Evolutionary conservation across 2,113 vertebrate species (phyloP).

Genomic region (Carassius gibelio): DNA sequence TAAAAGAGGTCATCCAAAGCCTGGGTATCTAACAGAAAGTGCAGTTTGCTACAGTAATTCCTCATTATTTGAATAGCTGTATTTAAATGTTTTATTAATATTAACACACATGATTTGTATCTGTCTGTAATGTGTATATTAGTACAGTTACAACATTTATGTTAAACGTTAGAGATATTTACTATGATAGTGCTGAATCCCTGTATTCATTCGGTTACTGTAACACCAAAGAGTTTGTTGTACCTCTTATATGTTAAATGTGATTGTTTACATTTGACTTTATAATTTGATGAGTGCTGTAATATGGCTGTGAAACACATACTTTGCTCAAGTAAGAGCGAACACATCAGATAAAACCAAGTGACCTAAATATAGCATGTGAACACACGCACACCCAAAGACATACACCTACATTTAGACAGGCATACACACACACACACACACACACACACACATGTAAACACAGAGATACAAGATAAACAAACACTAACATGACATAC

Average conservation of each 20-base stretch:
- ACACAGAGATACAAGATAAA: constrained; percentile 9
- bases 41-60: neutral
- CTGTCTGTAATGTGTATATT: constrained; percentile 6
- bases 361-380: constrained; percentile 20
- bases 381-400: neutral
- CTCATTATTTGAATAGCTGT: neutral
- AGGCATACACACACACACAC: neutral
- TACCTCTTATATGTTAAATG: constrained; percentile 2
- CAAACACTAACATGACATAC: neutral
- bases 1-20: neutral
- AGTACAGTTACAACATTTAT: constrained; percentile 16
- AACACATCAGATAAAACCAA: constrained; percentile 19
- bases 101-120: neutral
- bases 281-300: neutral
- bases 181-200: neutral
- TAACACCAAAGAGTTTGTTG: neutral
- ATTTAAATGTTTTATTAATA: neutral
- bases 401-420: constrained; percentile 32
- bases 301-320: neutral
- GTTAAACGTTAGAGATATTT: neutral
- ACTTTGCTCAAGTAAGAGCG: neutral
- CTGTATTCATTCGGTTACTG: neutral
- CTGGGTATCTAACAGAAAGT: neutral
- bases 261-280: neutral
- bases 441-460: neutral